Percentiles rank a stretch among this genome's conserved stretches.
These are phyloP conservation scores for Cottoperca gobio DNA, from an alignment of 2,797 vertebrate species.

Conservation along the genomic window DNA sequence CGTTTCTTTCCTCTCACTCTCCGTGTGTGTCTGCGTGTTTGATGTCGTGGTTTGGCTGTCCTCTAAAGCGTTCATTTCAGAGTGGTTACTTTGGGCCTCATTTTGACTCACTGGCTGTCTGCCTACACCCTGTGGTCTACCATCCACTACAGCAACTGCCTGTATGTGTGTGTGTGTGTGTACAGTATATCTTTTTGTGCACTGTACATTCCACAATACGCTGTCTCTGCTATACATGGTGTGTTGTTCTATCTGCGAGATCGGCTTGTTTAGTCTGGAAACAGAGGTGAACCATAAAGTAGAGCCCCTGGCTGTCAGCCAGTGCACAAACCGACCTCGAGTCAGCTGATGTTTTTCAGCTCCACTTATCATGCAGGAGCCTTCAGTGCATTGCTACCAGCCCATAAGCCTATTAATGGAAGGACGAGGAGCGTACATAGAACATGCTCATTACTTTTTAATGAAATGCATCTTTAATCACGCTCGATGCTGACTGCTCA, in stretches of 20 bases:
- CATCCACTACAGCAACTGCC: conserved; percentile 75
- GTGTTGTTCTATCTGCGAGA: conserved; percentile 43
- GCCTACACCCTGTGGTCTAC: conserved; percentile 88
- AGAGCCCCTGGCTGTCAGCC: conserved; percentile 39
- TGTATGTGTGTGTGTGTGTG: conserved; percentile 38
- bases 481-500: conserved; percentile 4
- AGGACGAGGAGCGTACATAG: conserved; percentile 15
- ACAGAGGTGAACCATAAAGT: conserved; percentile 50
- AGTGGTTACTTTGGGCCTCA: conserved; percentile 85
- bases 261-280: conserved; percentile 69
- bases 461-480: conserved; percentile 59
- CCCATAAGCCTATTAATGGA: conserved; percentile 51
- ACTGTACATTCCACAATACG: conserved; percentile 59
- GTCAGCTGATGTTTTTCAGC: conserved; percentile 71
- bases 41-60: conserved; percentile 91
- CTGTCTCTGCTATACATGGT: conserved; percentile 41
- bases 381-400: conserved; percentile 22
- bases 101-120: conserved; percentile 86
- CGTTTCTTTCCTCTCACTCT: conserved; percentile 71
- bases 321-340: conserved; percentile 32
- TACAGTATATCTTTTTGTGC: conserved; percentile 48
- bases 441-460: conserved; percentile 55
- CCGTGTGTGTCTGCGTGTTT: conserved; percentile 76
- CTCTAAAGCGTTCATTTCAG: conserved; percentile 90
- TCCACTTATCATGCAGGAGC: conserved; percentile 31